These are phyloP conservation scores for Falco biarmicus DNA, from an alignment of 2,797 vertebrate genomes.

Conservation along the genomic window DNA sequence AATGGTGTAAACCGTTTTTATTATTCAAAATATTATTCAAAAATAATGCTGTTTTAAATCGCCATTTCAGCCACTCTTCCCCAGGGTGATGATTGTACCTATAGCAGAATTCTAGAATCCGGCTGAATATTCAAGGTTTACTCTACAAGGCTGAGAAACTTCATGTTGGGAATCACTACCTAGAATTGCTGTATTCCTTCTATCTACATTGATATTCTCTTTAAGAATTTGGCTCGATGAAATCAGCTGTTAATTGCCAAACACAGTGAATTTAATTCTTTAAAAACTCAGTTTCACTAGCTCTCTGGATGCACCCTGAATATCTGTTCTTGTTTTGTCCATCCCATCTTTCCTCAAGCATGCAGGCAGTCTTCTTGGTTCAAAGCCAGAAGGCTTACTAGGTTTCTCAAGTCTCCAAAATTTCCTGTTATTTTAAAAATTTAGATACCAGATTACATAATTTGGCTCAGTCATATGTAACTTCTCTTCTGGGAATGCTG, in stretches of 20 bases:
- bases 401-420: background rate
- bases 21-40: background rate
- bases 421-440: background rate
- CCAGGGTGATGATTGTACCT: background rate
- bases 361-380: background rate
- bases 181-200: background rate
- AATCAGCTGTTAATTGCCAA: background rate
- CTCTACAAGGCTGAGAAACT: background rate
- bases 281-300: background rate
- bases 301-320: slow-evolving; percentile 64
- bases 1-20: background rate
- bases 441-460: background rate
- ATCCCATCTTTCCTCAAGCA: background rate
- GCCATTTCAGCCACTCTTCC: background rate
- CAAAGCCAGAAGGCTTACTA: background rate
- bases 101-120: background rate
- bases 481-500: background rate
- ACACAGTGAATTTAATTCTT: background rate
- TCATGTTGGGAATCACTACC: background rate
- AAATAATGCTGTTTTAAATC: background rate
- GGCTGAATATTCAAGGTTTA: background rate
- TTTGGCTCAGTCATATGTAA: background rate
- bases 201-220: background rate
- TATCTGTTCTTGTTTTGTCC: slow-evolving; percentile 22
- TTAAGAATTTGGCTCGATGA: background rate